Base-by-base conservation (phyloP, 2,888 invertebrate species). In the Mamestra brassicae region DNA sequence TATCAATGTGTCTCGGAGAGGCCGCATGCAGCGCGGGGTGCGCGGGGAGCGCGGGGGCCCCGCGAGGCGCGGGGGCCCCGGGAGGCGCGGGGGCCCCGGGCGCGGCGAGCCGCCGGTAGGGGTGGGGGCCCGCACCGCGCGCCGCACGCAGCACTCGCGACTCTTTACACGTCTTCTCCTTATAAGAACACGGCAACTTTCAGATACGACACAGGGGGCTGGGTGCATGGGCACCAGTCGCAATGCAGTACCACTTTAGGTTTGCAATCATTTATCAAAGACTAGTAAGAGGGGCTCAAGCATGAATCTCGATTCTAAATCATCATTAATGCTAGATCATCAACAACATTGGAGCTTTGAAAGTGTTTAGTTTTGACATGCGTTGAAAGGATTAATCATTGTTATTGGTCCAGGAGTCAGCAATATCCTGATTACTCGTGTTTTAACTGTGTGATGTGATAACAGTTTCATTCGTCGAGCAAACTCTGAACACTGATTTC, bases 1-100 rank as follows among this genome's bases (percentile, higher is more conserved):
- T 83, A 84, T 86, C 78, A 68, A 76, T 50, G 75, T 82, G 81
- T 69, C 84, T 75, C 80, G 81, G 81, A 13, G 81, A 68, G 60
- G 82, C 78, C 38, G 82, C 83, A 36, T 74, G 85, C 63, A 74
- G 85, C 26, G 76, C 52, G 68, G 84, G 84, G 50, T 70, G 82
- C 57, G 73, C 79, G 47, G 82, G 80, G 15, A 13, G 64, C 68
- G 70, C 52, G 45, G 63, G 36, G 69, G 3, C 3, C 55, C 50
- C 61, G 45, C 38, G 47, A 5, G 36, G 17, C 55, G 45, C 38
- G 63, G 26, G 70, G 54, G 17, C n/a, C 68, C n/a, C 45, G 54
- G 47, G 73, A 34, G 62, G 45, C 42, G 47, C 78, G 54, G 26
- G 50, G 17, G 47, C 50, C 71, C 52, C 38, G 54, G 71, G 62